Evolutionary conservation across 1,140 invertebrate genomes (phyloP), one percentile per base, ranked within the genome.

Genomic region (Globodera ellingtonae): DNA sequence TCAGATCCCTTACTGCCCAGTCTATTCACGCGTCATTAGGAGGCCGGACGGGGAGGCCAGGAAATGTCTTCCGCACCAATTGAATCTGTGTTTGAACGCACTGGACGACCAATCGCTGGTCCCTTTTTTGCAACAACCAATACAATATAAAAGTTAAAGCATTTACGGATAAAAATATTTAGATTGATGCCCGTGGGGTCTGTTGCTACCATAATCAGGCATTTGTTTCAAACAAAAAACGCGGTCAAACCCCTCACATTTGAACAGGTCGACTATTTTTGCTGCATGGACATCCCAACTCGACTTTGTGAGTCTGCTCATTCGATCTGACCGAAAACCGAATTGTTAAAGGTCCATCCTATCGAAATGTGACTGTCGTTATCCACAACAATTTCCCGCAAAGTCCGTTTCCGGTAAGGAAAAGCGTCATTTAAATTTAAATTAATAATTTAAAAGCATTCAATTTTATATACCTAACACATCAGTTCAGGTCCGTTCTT

Each of bases 311-410:
- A 75, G 35, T 59, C 0, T 24, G 62, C 46, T 15, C 0, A 24
- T 73, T 9, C 35, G 0, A 47, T 8, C n/a, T n/a, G n/a, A n/a
- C n/a, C n/a, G n/a, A n/a, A 3, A 69, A 47, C 46, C 35, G 35
- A 47, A 10, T 47, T 74, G 70, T 44, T 44, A 79, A 87, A 72
- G 88, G 86, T 66, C 87, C 86, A 6, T 76, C 82, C 24, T 88
- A 88, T 62, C 48, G 78, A 21, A 89, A 88, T 79, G 87, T 88
- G 15, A 88, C 87, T 18, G 87, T 88, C 50, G 87, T 88, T 47
- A 88, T 88, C 69, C 88, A 88, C 79, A 89, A 89, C 83, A 82
- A 84, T n/a, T 81, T 86, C 62, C 87, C 87, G 4, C 85, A 88
- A 21, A 81, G 81, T 80, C 80, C 88, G 24, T 86, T 84, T 66